Percentiles rank a stretch among this genome's conserved stretches.
These are phyloP conservation scores for Phaetusa simplex DNA, from an alignment of 2,113 vertebrate genomes.

Conservation along the genomic window DNA sequence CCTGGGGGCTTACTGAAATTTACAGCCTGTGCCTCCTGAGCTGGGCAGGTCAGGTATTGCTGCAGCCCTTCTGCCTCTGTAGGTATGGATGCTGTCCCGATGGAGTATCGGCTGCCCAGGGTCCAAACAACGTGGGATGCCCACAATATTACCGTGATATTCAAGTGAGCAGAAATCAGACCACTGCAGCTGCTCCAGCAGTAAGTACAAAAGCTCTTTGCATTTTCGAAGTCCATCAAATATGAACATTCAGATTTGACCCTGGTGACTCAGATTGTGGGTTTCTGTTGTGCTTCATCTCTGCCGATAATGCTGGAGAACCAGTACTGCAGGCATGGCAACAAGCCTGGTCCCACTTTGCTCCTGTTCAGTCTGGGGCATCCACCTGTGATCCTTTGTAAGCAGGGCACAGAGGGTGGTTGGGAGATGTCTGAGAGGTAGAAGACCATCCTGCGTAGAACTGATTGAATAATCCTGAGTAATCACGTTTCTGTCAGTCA, in stretches of 20 bases:
- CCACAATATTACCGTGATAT: background rate
- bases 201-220: conserved; percentile 65
- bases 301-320: background rate
- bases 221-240: background rate
- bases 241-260: background rate
- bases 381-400: background rate
- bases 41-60: background rate
- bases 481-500: background rate
- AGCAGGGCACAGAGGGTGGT: background rate
- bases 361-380: background rate
- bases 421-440: background rate
- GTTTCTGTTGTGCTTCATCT: background rate
- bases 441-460: background rate
- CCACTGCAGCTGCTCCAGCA: background rate
- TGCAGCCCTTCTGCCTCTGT: background rate
- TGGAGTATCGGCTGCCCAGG: conserved; percentile 79
- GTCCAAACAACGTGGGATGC: conserved; percentile 83
- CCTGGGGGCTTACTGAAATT: background rate
- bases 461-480: background rate
- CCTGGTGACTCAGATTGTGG: background rate
- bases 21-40: background rate
- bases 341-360: background rate
- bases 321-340: background rate
- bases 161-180: conserved; percentile 23
- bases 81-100: conserved; percentile 93